Base-by-base conservation (phyloP, 2,888 invertebrate genomes). In the Theristus sp. region DNA sequence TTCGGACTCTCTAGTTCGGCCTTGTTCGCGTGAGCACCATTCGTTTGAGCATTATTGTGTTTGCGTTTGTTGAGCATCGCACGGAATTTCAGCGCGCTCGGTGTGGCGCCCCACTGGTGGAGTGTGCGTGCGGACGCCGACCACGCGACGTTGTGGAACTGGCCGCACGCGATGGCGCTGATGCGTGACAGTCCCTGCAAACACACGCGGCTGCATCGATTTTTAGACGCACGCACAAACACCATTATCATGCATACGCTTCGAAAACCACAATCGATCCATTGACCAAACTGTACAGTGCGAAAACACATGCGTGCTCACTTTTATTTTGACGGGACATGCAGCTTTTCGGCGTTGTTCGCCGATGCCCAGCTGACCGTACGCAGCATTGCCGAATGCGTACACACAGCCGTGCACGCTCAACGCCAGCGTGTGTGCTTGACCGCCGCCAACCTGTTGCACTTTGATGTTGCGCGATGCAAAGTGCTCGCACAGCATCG, bases 71-170 rank as follows among this genome's bases (percentile, higher is more conserved):
- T 78, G 59, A 82, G 80, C 71, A 83, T 83, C 63, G 83, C 82
- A 61, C 82, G 82, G 28, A 83, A 74, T 57, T 84, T 79, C 10
- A 86, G 75, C 62, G 83, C 82, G 73, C 84, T 84, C 0, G 86
- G 86, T 70, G 84, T 85, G 54, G 83, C 81, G 1, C 86, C 86
- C 86, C 86, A 87, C 0, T 80, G 80, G 70, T 82, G 85, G 58
- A 86, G 78, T 55, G 60, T n/a, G 17, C 60, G 38, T 22, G 57
- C 59, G 22, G 53, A 10, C 24, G 60, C 57, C 22, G 49, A 24
- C 49, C 53, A 38, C n/a, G n/a, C 49, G 13, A 49, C 3, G 3
- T 3, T 49, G 49, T 49, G 49, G 49, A 49, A 49, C n/a, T 49
- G 49, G n/a, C 49, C 49, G 49, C 49, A n/a, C 20, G 49, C 49